phyloP scores from a whole-genome alignment of 1,140 invertebrate species.

The Scaptodrosophila lebanonensis region DNA sequence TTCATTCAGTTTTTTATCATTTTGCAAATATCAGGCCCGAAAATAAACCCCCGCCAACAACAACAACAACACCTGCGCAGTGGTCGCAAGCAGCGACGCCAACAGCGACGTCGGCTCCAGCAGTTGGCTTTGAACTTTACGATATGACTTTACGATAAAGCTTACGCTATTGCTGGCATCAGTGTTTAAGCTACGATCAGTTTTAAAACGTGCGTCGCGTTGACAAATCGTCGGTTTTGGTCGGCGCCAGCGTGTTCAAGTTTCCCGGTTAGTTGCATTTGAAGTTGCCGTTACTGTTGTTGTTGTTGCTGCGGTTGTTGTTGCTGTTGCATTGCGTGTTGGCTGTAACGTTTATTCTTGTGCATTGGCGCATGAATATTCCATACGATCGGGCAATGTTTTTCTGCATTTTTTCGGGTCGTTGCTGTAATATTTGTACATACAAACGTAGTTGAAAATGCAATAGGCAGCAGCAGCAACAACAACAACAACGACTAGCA shows the following conservation, averaged over 20 bases:
- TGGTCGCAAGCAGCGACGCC: not conserved
- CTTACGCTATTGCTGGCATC: too few relatives aligned
- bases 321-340: constrained; percentile 12
- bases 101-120: constrained; percentile 16
- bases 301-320: constrained; percentile 18
- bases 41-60: too few relatives aligned
- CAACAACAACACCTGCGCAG: too few relatives aligned
- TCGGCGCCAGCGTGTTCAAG: not conserved
- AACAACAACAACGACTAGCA: constrained; percentile 12
- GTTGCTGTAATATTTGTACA: constrained; percentile 21
- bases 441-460: constrained; percentile 28
- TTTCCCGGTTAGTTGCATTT: not conserved
- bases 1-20: constrained; percentile 30
- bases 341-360: constrained; percentile 23
- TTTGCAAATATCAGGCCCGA: constrained; percentile 33
- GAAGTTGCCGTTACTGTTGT: not conserved
- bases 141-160: too few relatives aligned
- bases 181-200: constrained; percentile 62
- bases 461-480: constrained; percentile 32
- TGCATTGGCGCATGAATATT: constrained; percentile 51
- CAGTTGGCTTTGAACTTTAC: too few relatives aligned
- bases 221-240: constrained; percentile 52
- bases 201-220: constrained; percentile 37
- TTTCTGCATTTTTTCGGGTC: constrained; percentile 16
- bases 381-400: too few relatives aligned